Percentiles rank a stretch among this genome's conserved stretches.
Conservation (phyloP, 2,797 vertebrate genomes). For the Avahi laniger region DNA sequence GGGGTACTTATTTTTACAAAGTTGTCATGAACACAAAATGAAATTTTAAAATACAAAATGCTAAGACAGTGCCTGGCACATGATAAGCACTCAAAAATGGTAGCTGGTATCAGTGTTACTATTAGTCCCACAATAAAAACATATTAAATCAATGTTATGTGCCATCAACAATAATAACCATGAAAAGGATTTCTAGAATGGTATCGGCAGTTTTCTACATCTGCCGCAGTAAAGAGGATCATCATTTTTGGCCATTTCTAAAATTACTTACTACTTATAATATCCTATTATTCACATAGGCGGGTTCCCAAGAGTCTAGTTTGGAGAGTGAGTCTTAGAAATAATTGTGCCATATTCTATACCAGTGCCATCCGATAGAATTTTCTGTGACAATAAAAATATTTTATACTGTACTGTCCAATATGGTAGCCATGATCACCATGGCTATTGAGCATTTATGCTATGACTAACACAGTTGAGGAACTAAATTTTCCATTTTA, state of each 20-base stretch:
- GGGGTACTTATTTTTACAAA: constrained; percentile 37
- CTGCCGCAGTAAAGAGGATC: background rate
- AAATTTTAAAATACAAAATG: constrained; percentile 31
- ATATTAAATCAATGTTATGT: background rate
- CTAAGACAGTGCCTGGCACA: background rate
- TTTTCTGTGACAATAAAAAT: background rate
- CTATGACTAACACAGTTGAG: background rate
- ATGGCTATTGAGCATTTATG: background rate
- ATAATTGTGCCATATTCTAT: background rate
- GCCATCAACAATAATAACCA: background rate
- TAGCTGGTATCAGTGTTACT: background rate
- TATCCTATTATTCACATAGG: background rate
- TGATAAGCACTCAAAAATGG: background rate
- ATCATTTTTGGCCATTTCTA: background rate
- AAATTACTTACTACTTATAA: background rate
- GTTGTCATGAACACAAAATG: constrained; percentile 29
- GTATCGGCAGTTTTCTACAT: background rate
- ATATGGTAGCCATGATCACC: background rate
- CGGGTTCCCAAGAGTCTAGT: background rate
- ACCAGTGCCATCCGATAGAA: background rate
- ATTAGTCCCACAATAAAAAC: background rate
- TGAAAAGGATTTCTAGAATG: background rate
- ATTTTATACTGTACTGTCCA: background rate
- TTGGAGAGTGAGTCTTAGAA: background rate
- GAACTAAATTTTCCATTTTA: background rate